These are phyloP conservation scores for Baccha elongata DNA, from an alignment of 2,888 invertebrate genomes.

Conservation along the genomic window DNA sequence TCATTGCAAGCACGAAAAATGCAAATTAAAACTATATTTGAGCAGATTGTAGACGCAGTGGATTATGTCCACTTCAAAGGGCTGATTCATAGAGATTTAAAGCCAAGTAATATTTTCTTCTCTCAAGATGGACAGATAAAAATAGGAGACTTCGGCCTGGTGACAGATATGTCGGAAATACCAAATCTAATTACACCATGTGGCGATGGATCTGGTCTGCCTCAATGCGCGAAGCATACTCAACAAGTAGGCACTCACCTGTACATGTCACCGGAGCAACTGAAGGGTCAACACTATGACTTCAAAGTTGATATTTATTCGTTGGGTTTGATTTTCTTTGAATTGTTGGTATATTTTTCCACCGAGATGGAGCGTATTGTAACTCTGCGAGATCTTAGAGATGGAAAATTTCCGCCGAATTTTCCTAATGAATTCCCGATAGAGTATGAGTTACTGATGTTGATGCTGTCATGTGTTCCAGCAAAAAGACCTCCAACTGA, in stretches of 20 bases:
- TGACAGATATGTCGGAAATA: slow-evolving; percentile 90
- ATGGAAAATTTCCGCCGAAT: slow-evolving; percentile 86
- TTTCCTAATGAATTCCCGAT: slow-evolving; percentile 86
- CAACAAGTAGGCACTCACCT: slow-evolving; percentile 92
- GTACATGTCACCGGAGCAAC: slow-evolving; percentile 99
- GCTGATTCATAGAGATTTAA: slow-evolving; percentile 97
- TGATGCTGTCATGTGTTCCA: slow-evolving; percentile 91
- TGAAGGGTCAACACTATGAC: slow-evolving; percentile 88
- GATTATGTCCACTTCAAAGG: slow-evolving; percentile 97
- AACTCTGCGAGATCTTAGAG: slow-evolving; percentile 86
- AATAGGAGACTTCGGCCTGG: slow-evolving; percentile 99
- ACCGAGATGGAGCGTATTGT: slow-evolving; percentile 95
- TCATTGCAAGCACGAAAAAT: slow-evolving; percentile 82
- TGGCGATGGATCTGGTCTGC: slow-evolving; percentile 77
- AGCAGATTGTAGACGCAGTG: slow-evolving; percentile 96
- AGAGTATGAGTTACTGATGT: slow-evolving; percentile 88
- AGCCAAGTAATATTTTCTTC: slow-evolving; percentile 97
- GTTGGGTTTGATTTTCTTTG: slow-evolving; percentile 96
- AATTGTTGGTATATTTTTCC: slow-evolving; percentile 93
- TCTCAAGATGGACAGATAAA: slow-evolving; percentile 94
- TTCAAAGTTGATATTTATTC: slow-evolving; percentile 98
- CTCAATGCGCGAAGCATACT: slow-evolving; percentile 84
- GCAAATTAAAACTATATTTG: slow-evolving; percentile 88
- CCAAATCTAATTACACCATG: slow-evolving; percentile 79
- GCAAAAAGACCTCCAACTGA: slow-evolving; percentile 89